Conservation (phyloP, 2,113 vertebrate species). For the Plotosus lineatus region DNA sequence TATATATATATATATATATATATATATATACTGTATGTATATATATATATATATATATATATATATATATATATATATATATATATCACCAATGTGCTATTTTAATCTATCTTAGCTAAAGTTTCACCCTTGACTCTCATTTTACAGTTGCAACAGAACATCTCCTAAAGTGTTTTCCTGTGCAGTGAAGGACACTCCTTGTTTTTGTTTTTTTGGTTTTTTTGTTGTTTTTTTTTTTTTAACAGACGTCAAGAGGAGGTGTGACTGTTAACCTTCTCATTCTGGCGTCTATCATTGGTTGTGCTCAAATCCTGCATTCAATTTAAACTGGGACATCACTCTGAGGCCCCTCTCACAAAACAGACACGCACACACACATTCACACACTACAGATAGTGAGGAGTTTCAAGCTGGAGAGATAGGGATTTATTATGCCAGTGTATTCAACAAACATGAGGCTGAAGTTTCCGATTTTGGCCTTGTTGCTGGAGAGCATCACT, state of each 20-base stretch:
- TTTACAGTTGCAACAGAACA: background rate
- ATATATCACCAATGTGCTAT: background rate
- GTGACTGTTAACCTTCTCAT: constrained; percentile 48
- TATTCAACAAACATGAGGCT: constrained; percentile 85
- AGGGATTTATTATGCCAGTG: constrained; percentile 67
- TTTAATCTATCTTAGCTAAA: background rate
- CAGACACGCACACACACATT: constrained; percentile 31
- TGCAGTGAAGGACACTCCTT: constrained; percentile 10
- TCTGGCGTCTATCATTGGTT: constrained; percentile 69
- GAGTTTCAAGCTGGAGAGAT: background rate
- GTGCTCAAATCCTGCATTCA: constrained; percentile 54
- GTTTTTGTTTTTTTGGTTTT: constrained; percentile 3
- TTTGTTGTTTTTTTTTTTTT: background rate
- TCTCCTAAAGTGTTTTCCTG: constrained; percentile 12
- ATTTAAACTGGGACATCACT: constrained; percentile 64
- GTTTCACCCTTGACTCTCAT: background rate
- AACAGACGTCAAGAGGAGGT: constrained; percentile 52
- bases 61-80: too few relatives aligned
- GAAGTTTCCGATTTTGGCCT: constrained; percentile 82
- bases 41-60: too few relatives aligned
- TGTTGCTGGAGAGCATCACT: constrained; percentile 78
- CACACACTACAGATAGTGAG: constrained; percentile 32
- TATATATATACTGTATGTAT: too few relatives aligned
- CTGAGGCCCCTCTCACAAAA: constrained; percentile 65
- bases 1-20: too few relatives aligned